Conservation (phyloP, 53 echinoderm and acorn worm genomes). For the Crossaster papposus region DNA sequence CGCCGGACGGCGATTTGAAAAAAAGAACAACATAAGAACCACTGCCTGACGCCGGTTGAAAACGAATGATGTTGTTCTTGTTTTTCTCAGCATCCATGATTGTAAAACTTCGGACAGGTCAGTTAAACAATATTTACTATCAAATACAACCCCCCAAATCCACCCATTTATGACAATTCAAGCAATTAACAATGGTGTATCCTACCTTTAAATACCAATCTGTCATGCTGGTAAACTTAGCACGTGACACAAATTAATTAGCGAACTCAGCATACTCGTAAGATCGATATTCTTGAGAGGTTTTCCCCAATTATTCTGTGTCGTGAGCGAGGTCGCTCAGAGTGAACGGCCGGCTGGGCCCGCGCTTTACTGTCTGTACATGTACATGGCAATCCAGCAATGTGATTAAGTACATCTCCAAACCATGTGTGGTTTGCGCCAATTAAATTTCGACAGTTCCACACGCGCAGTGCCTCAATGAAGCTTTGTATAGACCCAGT, state of each 20-base stretch:
- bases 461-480: neutral
- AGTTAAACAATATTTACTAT: too few relatives aligned
- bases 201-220: neutral
- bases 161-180: too few relatives aligned
- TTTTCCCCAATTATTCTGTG: neutral
- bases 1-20: too few relatives aligned
- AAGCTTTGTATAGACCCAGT: neutral
- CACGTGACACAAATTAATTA: neutral
- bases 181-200: too few relatives aligned
- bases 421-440: neutral
- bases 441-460: neutral
- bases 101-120: too few relatives aligned
- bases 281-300: neutral
- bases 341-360: neutral
- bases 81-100: too few relatives aligned
- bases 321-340: neutral
- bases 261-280: neutral
- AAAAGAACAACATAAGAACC: too few relatives aligned
- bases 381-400: neutral
- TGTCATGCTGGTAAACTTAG: neutral
- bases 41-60: too few relatives aligned
- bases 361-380: neutral
- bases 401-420: conserved; percentile 14
- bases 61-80: too few relatives aligned
- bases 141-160: too few relatives aligned